Percentiles rank a stretch among this genome's conserved stretches.
Evolutionary conservation across 2,113 vertebrate species (phyloP).

Genomic region (Austrofundulus limnaeus): DNA sequence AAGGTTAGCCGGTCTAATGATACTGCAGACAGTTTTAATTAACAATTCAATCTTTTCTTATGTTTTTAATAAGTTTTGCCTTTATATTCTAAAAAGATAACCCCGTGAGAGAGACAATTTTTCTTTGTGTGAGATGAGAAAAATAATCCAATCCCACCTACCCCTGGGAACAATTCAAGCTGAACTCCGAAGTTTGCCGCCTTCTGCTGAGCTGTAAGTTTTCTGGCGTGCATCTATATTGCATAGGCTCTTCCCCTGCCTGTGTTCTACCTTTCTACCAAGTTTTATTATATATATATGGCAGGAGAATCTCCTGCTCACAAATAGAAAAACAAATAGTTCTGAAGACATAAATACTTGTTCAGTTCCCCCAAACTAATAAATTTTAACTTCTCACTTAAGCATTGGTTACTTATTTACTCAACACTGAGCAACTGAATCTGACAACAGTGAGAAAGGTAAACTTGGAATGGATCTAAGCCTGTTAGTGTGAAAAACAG

Average conservation of each 20-base stretch:
- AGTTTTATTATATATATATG: neutral
- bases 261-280: neutral
- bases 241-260: neutral
- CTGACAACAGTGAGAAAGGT: too few species aligned
- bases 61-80: neutral
- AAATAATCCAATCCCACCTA: conserved; percentile 4
- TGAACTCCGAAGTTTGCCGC: neutral
- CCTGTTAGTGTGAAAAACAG: too few species aligned
- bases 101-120: neutral
- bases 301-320: neutral
- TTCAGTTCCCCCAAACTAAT: neutral
- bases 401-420: neutral
- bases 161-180: neutral
- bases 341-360: neutral
- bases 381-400: neutral
- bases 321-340: neutral
- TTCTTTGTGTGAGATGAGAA: neutral
- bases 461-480: too few species aligned
- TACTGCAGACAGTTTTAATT: neutral
- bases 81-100: neutral
- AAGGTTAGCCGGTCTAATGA: neutral
- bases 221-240: neutral
- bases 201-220: neutral
- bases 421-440: neutral
- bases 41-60: neutral